Evolutionary conservation across 35 echinoderm and acorn worm genomes (phyloP).

Genomic region (Nesometra sesokonis): DNA sequence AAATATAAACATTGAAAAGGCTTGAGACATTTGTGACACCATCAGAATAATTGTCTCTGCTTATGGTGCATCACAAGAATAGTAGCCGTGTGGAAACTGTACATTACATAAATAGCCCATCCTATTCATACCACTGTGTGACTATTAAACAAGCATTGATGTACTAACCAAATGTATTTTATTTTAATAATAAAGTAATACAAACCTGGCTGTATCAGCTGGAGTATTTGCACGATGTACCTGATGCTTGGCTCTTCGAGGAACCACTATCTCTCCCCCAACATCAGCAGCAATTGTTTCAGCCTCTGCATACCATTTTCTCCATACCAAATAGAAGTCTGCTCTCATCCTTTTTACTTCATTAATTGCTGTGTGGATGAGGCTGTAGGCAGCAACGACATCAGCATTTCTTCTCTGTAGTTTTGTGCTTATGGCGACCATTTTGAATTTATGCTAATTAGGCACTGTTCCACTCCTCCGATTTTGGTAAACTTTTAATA

Average conservation of each 20-base stretch:
- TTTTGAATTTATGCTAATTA: too few relatives aligned
- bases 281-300: background rate
- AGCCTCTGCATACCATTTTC: background rate
- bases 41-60: conserved; percentile 17
- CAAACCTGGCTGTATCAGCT: too few relatives aligned
- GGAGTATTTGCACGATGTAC: conserved; percentile 10
- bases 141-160: too few relatives aligned
- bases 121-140: too few relatives aligned
- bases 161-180: background rate
- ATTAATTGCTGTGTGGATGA: background rate
- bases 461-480: too few relatives aligned
- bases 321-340: conserved; percentile 9
- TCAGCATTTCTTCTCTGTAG: conserved; percentile 30
- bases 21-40: background rate
- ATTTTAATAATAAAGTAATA: background rate
- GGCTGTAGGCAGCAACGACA: background rate
- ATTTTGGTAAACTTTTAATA: too few relatives aligned
- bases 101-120: too few relatives aligned
- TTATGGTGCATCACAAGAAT: conserved; percentile 2
- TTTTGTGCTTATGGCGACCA: conserved; percentile 20
- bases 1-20: too few relatives aligned
- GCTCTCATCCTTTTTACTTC: conserved; percentile 1
- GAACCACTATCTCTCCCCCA: background rate
- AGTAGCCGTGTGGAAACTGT: background rate
- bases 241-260: background rate